Evolutionary conservation across 2,113 vertebrate species (phyloP), one percentile per base, ranked within the genome.

Genomic region (Nibea coibor): DNA sequence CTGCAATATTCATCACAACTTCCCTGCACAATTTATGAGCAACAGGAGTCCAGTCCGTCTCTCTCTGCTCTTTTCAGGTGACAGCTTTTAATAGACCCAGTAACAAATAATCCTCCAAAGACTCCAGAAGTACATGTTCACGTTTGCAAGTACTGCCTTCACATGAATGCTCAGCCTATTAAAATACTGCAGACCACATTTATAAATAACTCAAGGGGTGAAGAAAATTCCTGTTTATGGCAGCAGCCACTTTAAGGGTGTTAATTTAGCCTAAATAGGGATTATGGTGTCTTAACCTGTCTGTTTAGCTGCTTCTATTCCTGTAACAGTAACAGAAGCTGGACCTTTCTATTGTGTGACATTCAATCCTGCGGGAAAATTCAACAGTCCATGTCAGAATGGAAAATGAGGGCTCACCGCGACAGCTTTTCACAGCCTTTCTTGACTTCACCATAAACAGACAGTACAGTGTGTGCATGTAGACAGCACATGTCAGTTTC

Each of bases 1-100:
- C 53, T 94, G 89, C 89, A 94, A 90, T 87, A 91, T 87, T 80
- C 87, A 94, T 94, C 92, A 90, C 82, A 80, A 86, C 48, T 48
- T 72, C 92, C 81, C 94, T 97, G 85, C 93, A 95, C 94, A 96
- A 97, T 92, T 96, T 72, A 97, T 97, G 93, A 95, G 96, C 84
- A 93, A 94, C 90, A 92, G 77, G 91, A 96, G 92, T 93, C 79
- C 71, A 54, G 65, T 77, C 85, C 39, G 15, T 87, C 76, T 48
- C 76, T 48, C 65, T 22, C 71, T 63, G 72, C 94, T 95, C 80
- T 48, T 77, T 95, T 95, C 92, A 91, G 70, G 85, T 89, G 89
- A 85, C 82, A 85, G 91, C 82, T 91, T 92, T 85, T 89, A 91
- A 89, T 93, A 81, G 62, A 90, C 85, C 64, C 3, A 20, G 75